A percentile compares a stretch with the other conserved stretches of the same genome.
Conservation (phyloP, 2,888 invertebrate species). For the Panopea generosa region DNA sequence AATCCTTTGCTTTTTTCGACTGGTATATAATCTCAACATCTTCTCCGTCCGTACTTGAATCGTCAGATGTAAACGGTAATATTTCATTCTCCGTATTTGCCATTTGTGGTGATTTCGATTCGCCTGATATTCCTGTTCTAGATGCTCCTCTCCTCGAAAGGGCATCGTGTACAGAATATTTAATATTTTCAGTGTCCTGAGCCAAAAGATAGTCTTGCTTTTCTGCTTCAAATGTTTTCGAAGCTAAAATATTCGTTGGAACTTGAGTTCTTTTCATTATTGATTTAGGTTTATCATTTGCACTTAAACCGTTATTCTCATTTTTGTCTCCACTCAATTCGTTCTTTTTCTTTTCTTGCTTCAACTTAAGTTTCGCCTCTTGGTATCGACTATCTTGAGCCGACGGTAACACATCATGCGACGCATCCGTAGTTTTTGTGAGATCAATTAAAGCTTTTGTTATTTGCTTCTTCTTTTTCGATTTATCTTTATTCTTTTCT, state of each 20-base stretch:
- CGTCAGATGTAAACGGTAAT: background rate
- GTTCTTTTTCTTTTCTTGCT: constrained; percentile 7
- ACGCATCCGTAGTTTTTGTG: constrained; percentile 46
- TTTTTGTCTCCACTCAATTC: too few species aligned
- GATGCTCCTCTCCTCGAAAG: background rate
- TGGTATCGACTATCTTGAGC: constrained; percentile 20
- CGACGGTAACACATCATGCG: constrained; percentile 5
- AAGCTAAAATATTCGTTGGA: too few species aligned
- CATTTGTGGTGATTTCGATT: too few species aligned
- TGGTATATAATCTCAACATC: constrained; percentile 61
- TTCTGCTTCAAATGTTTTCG: too few species aligned
- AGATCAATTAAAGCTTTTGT: constrained; percentile 54
- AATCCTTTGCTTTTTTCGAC: too few species aligned
- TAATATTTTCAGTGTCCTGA: background rate
- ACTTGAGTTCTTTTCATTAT: too few species aligned
- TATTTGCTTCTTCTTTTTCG: constrained; percentile 33
- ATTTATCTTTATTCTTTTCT: constrained; percentile 11
- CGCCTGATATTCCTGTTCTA: too few species aligned
- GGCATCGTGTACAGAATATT: background rate
- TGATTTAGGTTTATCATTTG: too few species aligned
- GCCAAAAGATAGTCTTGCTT: too few species aligned
- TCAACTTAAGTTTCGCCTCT: constrained; percentile 12
- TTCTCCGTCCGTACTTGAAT: constrained; percentile 49
- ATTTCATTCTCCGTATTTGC: background rate
- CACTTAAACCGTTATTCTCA: too few species aligned